A percentile compares a stretch with the other conserved stretches of the same genome.
phyloP scores from a whole-genome alignment of 2,113 vertebrate species.

The Neodon shergylaensis region DNA sequence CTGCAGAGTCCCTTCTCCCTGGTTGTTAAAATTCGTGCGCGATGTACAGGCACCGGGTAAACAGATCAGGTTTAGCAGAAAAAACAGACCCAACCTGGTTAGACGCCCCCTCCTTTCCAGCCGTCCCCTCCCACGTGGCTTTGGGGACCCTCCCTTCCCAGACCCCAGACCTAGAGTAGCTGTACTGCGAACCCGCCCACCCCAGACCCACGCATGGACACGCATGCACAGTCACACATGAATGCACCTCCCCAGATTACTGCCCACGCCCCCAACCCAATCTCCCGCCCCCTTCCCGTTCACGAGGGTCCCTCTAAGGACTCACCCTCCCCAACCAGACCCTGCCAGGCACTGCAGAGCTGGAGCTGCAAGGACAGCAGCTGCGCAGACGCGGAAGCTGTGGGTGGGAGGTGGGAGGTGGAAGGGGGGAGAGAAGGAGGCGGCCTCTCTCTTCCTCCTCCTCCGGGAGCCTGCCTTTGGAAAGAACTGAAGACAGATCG shows the following conservation, averaged over 20 bases:
- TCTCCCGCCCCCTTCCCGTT: neutral
- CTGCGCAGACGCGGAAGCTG: conserved; percentile 62
- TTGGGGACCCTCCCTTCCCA: no score
- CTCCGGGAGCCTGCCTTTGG: neutral
- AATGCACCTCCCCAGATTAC: neutral
- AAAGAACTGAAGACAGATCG: no score
- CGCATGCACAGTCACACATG: neutral
- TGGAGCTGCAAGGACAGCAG: neutral
- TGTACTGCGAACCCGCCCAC: neutral
- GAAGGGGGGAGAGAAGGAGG: neutral
- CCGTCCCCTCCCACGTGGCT: neutral
- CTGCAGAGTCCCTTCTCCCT: neutral
- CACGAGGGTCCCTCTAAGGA: neutral
- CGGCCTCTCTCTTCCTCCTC: no score
- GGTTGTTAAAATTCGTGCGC: neutral
- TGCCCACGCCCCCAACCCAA: neutral
- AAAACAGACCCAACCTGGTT: neutral
- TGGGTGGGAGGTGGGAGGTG: neutral
- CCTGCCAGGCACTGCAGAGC: conserved; percentile 42
- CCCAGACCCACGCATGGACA: neutral
- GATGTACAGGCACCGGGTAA: neutral
- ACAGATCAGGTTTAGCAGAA: neutral
- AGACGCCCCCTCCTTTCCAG: neutral
- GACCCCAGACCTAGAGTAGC: neutral
- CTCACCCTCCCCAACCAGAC: conserved; percentile 67